Base-by-base conservation (phyloP, 1,140 invertebrate species). In the Megalopta genalis region DNA sequence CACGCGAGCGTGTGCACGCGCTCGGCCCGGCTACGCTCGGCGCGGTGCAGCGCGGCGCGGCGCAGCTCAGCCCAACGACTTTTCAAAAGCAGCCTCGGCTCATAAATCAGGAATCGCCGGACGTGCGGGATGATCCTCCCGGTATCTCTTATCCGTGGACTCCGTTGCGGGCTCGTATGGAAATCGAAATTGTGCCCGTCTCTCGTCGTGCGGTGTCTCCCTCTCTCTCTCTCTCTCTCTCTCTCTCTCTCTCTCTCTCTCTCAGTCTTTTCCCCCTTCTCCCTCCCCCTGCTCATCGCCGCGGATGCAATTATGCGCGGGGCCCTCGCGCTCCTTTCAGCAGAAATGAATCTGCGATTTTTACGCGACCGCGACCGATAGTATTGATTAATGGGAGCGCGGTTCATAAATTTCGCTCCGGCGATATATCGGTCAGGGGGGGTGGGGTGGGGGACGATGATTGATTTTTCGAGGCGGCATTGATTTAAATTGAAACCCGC, bases 91-190 rank as follows among this genome's bases (percentile, higher is more conserved):
- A 71, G 68, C 27, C 27, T 63, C 79, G 80, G 80, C 83, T 88
- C 88, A 88, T 89, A 88, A 89, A 89, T 89, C 86, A 89, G 87
- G 82, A 88, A 88, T 84, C 85, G 70, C 64, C 39, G 67, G 76
- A 80, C 83, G 71, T 80, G 82, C 82, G 52, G 82, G 82, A 81
- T 82, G 73, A 83, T 75, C 85, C 66, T 77, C 68, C 32, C 65
- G 49, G 46, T 78, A 80, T 83, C 77, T 83, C 67, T 57, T 39
- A 25, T 57, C 21, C 64, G 57, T 68, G 67, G 73, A 72, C 72
- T 73, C 46, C 59, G 39, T 39, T 69, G 69, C 64, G 69, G 46
- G 32, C 64, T 32, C 81, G 77, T 80, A 83, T 81, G 77, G 79
- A 85, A 78, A 85, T 85, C 83, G 82, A 84, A 85, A 84, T 84